phyloP scores from a whole-genome alignment of 2,797 vertebrate species.

The Epinephelus coioides region DNA sequence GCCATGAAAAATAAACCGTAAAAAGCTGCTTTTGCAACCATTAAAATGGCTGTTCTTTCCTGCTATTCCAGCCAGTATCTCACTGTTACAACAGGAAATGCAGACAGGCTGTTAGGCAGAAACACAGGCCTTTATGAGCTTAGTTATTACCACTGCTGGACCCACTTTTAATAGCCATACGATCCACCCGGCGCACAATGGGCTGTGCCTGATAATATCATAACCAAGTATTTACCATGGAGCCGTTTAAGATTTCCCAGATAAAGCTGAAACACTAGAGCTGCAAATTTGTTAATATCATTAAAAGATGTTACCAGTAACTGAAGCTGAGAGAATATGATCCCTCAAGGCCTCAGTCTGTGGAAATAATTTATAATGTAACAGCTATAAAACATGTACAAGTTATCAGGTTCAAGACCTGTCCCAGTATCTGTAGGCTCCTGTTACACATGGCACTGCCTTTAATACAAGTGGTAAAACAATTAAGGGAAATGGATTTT shows the following conservation, averaged over 20 bases:
- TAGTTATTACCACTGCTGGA: slow-evolving; percentile 85
- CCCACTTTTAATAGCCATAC: slow-evolving; percentile 87
- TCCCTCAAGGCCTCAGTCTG: slow-evolving; percentile 90
- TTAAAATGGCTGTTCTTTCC: slow-evolving; percentile 76
- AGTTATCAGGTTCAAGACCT: slow-evolving; percentile 95
- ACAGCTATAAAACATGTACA: slow-evolving; percentile 98
- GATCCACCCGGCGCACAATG: slow-evolving; percentile 88
- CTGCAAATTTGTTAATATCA: slow-evolving; percentile 99
- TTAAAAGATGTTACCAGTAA: slow-evolving; percentile 98
- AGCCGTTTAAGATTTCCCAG: slow-evolving; percentile 98
- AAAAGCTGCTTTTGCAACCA: slow-evolving; percentile 76
- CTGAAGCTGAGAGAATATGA: slow-evolving; percentile 94
- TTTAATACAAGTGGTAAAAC: slow-evolving; percentile 91
- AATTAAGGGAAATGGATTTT: slow-evolving; percentile 96
- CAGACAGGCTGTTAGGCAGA: slow-evolving; percentile 80
- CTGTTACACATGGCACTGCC: slow-evolving; percentile 88
- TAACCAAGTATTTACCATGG: slow-evolving; percentile 95
- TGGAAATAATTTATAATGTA: slow-evolving; percentile 99
- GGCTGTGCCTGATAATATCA: slow-evolving; percentile 94
- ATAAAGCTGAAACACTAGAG: slow-evolving; percentile 99
- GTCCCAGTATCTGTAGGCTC: slow-evolving; percentile 90
- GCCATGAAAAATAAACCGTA: slow-evolving; percentile 76
- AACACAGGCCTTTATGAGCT: slow-evolving; percentile 83
- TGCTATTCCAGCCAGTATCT: slow-evolving; percentile 76
- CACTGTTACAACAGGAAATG: slow-evolving; percentile 86